phyloP scores from a whole-genome alignment of 2,888 invertebrate genomes.

The Papilio elwesi region DNA sequence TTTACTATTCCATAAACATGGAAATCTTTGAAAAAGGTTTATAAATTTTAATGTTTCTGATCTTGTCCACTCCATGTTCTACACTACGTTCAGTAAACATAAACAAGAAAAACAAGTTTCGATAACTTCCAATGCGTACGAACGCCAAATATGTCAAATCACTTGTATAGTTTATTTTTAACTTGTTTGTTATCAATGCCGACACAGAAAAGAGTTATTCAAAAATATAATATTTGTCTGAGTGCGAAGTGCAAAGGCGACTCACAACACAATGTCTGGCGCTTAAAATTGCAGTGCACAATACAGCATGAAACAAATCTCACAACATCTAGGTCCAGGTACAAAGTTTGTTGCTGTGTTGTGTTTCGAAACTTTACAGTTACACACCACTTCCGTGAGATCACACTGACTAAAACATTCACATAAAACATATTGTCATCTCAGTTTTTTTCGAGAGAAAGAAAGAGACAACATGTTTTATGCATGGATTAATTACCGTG shows the following conservation, averaged over 20 bases:
- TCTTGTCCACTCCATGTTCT: conserved; percentile 21
- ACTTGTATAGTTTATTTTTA: conserved; percentile 2
- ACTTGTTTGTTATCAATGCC: background rate
- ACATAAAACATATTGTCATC: too few relatives aligned
- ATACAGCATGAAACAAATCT: background rate
- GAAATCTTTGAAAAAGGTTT: conserved; percentile 16
- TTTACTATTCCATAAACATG: conserved; percentile 24
- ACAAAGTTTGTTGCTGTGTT: too few relatives aligned
- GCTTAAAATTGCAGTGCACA: background rate
- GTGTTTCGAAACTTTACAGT: too few relatives aligned
- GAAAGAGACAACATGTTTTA: too few relatives aligned
- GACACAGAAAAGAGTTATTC: background rate
- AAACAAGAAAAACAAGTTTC: conserved; percentile 21
- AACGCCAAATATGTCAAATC: conserved; percentile 10
- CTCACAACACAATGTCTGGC: conserved; percentile 7
- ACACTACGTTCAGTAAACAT: conserved; percentile 13
- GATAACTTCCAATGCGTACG: conserved; percentile 2
- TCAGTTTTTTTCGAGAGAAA: too few relatives aligned
- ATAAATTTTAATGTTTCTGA: conserved; percentile 26
- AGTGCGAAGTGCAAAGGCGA: background rate
- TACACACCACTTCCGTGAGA: too few relatives aligned
- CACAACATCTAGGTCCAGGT: too few relatives aligned
- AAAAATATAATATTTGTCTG: background rate
- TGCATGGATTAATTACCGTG: too few relatives aligned
- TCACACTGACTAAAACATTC: too few relatives aligned